A percentile compares a stretch with the other conserved stretches of the same genome.
Conservation (phyloP, 1,140 invertebrate genomes). For the Rhynchophorus ferrugineus region DNA sequence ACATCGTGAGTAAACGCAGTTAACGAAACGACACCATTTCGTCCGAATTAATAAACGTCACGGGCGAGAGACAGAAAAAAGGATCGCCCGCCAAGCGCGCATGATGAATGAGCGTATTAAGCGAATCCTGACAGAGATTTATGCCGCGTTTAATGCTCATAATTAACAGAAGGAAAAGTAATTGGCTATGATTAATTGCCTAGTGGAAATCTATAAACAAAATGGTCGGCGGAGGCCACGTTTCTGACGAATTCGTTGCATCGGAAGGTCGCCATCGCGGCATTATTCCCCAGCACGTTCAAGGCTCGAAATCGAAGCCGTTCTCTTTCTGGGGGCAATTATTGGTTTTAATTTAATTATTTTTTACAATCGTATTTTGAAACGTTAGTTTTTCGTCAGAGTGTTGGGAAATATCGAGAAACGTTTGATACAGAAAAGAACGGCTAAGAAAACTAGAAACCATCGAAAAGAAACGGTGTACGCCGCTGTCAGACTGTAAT, state of each 20-base stretch:
- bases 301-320: no score
- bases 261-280: no score
- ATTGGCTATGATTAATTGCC: neutral
- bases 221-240: neutral
- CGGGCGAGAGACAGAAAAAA: neutral
- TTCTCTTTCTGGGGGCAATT: no score
- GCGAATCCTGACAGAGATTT: constrained; percentile 12
- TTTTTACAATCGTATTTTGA: neutral
- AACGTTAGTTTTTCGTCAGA: neutral
- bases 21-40: neutral
- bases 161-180: neutral
- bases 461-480: neutral
- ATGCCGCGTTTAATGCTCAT: neutral
- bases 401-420: no score
- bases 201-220: neutral
- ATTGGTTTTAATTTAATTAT: neutral
- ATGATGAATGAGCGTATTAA: constrained; percentile 6
- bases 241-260: neutral
- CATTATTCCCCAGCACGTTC: no score
- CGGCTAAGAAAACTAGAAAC: no score
- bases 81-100: constrained; percentile 1
- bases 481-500: neutral
- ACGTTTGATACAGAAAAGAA: no score
- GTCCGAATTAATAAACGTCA: neutral
- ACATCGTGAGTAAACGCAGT: constrained; percentile 32